Evolutionary conservation across 2,888 invertebrate genomes (phyloP).

Genomic region (Ctenicera cuprea): DNA sequence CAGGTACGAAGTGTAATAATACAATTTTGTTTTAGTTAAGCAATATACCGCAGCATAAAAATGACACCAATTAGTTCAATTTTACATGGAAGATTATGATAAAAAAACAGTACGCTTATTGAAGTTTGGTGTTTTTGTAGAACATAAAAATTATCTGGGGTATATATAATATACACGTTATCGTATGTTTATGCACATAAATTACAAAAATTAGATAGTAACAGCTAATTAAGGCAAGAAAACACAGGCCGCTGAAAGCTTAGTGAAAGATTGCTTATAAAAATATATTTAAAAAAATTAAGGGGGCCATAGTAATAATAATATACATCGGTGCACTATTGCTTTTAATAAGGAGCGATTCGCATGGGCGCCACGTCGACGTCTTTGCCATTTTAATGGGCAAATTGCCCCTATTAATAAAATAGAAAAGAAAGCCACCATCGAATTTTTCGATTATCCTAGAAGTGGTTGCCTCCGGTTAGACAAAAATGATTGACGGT

Average conservation of each 20-base stretch:
- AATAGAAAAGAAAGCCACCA: constrained; percentile 24
- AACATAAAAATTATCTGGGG: constrained; percentile 31
- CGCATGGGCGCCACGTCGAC: constrained; percentile 40
- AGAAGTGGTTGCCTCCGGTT: constrained; percentile 17
- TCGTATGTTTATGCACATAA: constrained; percentile 39
- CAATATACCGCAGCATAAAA: constrained; percentile 10
- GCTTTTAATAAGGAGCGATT: constrained; percentile 31
- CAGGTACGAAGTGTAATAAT: constrained; percentile 20
- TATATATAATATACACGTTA: constrained; percentile 17
- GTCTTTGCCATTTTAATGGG: constrained; percentile 34
- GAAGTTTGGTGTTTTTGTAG: constrained; percentile 28
- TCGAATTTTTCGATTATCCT: constrained; percentile 23
- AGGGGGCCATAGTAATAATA: no score
- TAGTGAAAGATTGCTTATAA: not conserved
- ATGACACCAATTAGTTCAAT: constrained; percentile 45
- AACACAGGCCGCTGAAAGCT: constrained; percentile 26
- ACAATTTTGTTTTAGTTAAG: not conserved
- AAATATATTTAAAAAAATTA: not conserved
- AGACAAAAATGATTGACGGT: constrained; percentile 4
- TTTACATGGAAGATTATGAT: constrained; percentile 33
- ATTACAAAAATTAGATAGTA: constrained; percentile 36
- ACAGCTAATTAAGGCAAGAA: constrained; percentile 39
- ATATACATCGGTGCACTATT: constrained; percentile 7
- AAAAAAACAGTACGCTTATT: constrained; percentile 4
- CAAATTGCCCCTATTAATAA: constrained; percentile 33